Evolutionary conservation across 1,140 invertebrate species (phyloP).

Genomic region (Aphelinus atriplicis): DNA sequence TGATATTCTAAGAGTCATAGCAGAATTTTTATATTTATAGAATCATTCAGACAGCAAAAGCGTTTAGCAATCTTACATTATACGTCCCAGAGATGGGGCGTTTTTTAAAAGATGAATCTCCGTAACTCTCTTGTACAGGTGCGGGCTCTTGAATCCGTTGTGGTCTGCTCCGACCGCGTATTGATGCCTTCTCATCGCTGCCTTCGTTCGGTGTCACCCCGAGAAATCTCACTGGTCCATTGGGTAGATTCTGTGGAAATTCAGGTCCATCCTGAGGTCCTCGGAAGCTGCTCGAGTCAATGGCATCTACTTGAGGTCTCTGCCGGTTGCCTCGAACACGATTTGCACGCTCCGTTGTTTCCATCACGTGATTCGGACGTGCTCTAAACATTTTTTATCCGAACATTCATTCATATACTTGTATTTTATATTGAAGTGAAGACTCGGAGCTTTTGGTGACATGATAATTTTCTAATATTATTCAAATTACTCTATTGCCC

Average conservation of each 20-base stretch:
- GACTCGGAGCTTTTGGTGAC: too few species aligned
- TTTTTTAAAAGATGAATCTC: slow-evolving; percentile 51
- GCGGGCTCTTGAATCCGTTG: slow-evolving; percentile 52
- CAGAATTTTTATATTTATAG: too few species aligned
- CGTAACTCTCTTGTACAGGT: slow-evolving; percentile 49
- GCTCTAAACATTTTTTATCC: slow-evolving; percentile 45
- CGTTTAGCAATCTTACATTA: slow-evolving; percentile 44
- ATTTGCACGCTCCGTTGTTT: slow-evolving; percentile 57
- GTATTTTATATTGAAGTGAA: too few species aligned
- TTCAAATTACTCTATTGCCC: too few species aligned
- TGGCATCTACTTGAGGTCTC: slow-evolving; percentile 78
- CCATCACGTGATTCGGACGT: slow-evolving; percentile 60
- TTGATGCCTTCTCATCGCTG: slow-evolving; percentile 54
- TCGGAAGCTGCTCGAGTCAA: slow-evolving; percentile 82
- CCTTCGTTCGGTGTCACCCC: slow-evolving; percentile 70
- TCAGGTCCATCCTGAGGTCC: slow-evolving; percentile 73
- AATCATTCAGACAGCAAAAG: background rate
- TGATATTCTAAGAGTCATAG: too few species aligned
- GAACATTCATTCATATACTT: too few species aligned
- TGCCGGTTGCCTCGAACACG: slow-evolving; percentile 69
- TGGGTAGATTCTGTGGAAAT: slow-evolving; percentile 66
- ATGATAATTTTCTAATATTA: too few species aligned
- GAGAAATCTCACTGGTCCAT: slow-evolving; percentile 69
- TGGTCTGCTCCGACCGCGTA: slow-evolving; percentile 51
- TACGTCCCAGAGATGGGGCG: slow-evolving; percentile 44